These are phyloP conservation scores for Anhinga rufa DNA, from an alignment of 2,113 vertebrate genomes.

Conservation along the genomic window DNA sequence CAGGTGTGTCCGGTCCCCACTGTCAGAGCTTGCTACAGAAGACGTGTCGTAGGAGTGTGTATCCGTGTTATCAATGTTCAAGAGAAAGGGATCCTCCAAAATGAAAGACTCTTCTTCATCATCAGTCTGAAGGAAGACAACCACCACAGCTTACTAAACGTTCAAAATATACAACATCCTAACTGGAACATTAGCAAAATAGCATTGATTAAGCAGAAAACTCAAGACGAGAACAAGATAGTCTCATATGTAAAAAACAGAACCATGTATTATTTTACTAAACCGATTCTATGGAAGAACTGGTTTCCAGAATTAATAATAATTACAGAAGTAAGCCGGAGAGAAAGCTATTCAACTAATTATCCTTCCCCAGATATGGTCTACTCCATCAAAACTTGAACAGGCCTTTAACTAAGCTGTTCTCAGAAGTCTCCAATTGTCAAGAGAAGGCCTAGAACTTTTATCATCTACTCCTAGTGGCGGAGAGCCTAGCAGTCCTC, in stretches of 20 bases:
- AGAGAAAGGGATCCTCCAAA: constrained; percentile 88
- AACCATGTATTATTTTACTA: background rate
- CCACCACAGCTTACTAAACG: background rate
- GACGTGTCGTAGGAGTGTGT: constrained; percentile 94
- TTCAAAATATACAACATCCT: background rate
- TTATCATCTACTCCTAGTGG: background rate
- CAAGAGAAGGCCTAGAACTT: background rate
- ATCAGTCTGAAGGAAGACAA: constrained; percentile 79
- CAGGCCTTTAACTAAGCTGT: background rate
- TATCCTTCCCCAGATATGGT: background rate
- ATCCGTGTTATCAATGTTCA: constrained; percentile 90
- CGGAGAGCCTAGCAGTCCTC: background rate
- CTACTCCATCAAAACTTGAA: background rate
- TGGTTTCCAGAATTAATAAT: background rate
- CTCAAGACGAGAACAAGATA: background rate
- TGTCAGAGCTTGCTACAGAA: constrained; percentile 96
- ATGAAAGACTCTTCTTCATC: constrained; percentile 94
- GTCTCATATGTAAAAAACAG: background rate
- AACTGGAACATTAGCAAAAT: background rate
- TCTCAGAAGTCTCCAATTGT: background rate
- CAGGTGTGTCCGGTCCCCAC: constrained; percentile 88
- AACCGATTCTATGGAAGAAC: background rate
- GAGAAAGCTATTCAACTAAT: background rate
- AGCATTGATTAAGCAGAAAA: background rate
- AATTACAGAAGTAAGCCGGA: background rate